Percentiles rank a stretch among this genome's conserved stretches.
These are phyloP conservation scores for Jaculus jaculus DNA, from an alignment of 2,113 vertebrate genomes.

Conservation along the genomic window DNA sequence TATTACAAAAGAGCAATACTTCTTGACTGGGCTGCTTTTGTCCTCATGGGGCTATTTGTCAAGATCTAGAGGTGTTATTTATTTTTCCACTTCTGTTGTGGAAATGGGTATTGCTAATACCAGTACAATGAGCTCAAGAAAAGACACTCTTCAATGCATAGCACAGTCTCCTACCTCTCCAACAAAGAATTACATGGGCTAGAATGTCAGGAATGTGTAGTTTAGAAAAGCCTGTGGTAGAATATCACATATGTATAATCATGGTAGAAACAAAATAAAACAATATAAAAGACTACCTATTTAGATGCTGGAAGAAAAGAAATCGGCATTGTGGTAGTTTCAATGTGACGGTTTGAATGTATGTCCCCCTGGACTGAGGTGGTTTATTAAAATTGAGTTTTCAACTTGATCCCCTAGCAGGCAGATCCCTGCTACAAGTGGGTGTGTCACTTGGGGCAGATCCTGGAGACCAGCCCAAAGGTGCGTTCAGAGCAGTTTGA, in stretches of 20 bases:
- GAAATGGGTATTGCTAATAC: background rate
- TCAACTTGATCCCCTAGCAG: no score
- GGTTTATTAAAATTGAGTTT: no score
- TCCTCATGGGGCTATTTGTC: background rate
- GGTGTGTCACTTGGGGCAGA: no score
- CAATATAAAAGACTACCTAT: background rate
- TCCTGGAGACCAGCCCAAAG: no score
- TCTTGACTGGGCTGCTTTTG: background rate
- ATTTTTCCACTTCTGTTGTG: background rate
- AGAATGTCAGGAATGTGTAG: background rate
- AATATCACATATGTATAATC: background rate
- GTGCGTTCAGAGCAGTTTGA: no score
- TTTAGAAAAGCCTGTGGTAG: background rate
- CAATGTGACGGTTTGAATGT: no score
- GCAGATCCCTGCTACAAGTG: no score
- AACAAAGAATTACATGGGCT: background rate
- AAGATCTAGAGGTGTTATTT: background rate
- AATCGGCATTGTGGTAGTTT: background rate
- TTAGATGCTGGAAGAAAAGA: background rate
- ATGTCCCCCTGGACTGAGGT: no score
- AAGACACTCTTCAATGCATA: background rate
- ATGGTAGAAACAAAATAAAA: background rate
- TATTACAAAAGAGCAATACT: background rate
- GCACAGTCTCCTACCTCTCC: background rate
- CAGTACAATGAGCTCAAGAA: background rate